Conservation (phyloP, 2,113 vertebrate genomes). For the Procavia capensis region DNA sequence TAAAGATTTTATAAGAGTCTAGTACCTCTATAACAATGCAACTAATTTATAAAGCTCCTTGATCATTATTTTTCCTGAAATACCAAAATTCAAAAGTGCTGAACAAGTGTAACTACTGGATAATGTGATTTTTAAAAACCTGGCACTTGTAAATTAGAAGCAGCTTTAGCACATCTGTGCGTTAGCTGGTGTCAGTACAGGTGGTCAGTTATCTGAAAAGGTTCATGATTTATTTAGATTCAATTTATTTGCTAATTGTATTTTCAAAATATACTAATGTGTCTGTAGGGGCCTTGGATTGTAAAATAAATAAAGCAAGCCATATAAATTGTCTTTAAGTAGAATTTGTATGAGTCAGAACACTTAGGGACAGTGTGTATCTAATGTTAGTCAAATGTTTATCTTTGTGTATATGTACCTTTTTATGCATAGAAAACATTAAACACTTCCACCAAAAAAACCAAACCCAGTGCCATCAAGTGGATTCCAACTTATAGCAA, state of each 20-base stretch:
- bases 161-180: background rate
- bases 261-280: constrained; percentile 12
- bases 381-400: too few species aligned
- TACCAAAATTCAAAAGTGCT: constrained; percentile 26
- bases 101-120: background rate
- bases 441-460: too few species aligned
- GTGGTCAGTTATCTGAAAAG: background rate
- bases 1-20: background rate
- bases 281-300: constrained; percentile 2
- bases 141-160: background rate
- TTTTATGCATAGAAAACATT: too few species aligned
- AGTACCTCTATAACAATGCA: background rate
- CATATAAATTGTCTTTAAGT: background rate
- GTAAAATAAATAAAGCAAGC: background rate
- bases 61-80: constrained; percentile 30
- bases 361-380: too few species aligned
- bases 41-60: constrained; percentile 39
- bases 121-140: background rate
- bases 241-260: constrained; percentile 7
- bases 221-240: background rate
- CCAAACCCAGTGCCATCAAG: too few species aligned
- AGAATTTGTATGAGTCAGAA: too few species aligned
- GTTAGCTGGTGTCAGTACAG: background rate
- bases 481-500: too few species aligned
- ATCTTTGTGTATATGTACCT: too few species aligned